Conservation (phyloP, 2,113 vertebrate genomes). For the Sturnus vulgaris region DNA sequence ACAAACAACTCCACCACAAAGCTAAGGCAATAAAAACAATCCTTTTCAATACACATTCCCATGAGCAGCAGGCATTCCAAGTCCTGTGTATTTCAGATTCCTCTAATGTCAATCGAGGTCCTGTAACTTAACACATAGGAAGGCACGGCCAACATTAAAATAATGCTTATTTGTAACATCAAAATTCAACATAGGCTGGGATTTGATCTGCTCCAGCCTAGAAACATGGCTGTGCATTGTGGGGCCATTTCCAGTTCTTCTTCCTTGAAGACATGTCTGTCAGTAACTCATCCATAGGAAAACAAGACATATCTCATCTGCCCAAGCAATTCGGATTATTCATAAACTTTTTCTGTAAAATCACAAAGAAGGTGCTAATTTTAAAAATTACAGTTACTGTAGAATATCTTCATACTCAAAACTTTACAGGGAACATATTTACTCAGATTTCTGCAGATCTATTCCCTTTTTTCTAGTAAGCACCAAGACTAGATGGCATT, state of each 20-base stretch:
- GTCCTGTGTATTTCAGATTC: background rate
- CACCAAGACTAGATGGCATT: background rate
- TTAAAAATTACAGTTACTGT: background rate
- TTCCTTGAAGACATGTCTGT: background rate
- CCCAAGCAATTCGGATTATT: background rate
- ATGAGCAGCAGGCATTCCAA: background rate
- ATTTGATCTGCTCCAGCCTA: background rate
- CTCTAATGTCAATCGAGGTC: background rate
- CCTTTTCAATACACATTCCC: background rate
- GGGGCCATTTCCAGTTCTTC: background rate
- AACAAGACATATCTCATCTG: background rate
- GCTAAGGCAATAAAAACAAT: background rate
- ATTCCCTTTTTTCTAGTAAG: background rate
- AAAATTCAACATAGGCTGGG: background rate
- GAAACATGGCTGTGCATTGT: background rate
- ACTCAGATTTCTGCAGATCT: background rate
- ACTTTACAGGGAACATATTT: background rate
- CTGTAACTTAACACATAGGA: background rate
- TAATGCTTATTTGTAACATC: background rate
- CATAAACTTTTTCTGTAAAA: background rate
- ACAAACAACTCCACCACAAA: background rate
- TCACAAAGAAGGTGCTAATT: background rate
- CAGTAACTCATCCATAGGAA: background rate
- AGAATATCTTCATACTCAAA: background rate
- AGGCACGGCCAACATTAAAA: background rate